Evolutionary conservation across 2,113 vertebrate genomes (phyloP), one percentile per base, ranked within the genome.

Genomic region (Pterophyllum scalare): DNA sequence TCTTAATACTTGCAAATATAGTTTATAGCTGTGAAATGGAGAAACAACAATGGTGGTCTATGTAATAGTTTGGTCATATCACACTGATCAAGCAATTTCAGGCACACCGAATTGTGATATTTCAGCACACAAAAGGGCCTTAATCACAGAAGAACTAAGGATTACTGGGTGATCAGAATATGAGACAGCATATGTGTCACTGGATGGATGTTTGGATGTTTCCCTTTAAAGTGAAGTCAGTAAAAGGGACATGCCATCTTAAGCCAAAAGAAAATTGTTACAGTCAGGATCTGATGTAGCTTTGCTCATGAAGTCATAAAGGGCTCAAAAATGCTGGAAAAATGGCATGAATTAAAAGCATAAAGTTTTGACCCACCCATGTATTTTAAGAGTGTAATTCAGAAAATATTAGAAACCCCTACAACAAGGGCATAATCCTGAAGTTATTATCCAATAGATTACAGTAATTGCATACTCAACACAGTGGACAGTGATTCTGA

Each of bases 361-460:
- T 17, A 43, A 43, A 2, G 13, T 15, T 15, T 46, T 11, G 4
- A 70, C 12, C 43, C 65, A 31, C 15, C 19, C 43, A 0, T 7
- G 19, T 7, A 20, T 7, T 19, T 52, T 20, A 19, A 52, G 49
- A 19, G 49, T 7, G 6, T 52, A 52, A 19, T 3, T 52, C 49
- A 7, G 43, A 72, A 52, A 72, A 52, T 31, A 72, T 72, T 13
- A 77, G 14, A 31, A 38, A 10, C 46, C 65, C 59, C 49, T 31
- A 64, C 61, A 62, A 58, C 72, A 6, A 72, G 56, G 19, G 61
- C 19, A 19, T 60, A 80, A 82, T 75, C 49, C 31, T 77, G 8
- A 24, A 31, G 6, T 62, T 85, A 75, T 67, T 72, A 89, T 82
- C n/a, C 14, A 61, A 43, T 22, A 64, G 19, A 82, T 87, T 87